Conservation (phyloP, 1,140 invertebrate genomes). For the Lordiphosa clarofinis region DNA sequence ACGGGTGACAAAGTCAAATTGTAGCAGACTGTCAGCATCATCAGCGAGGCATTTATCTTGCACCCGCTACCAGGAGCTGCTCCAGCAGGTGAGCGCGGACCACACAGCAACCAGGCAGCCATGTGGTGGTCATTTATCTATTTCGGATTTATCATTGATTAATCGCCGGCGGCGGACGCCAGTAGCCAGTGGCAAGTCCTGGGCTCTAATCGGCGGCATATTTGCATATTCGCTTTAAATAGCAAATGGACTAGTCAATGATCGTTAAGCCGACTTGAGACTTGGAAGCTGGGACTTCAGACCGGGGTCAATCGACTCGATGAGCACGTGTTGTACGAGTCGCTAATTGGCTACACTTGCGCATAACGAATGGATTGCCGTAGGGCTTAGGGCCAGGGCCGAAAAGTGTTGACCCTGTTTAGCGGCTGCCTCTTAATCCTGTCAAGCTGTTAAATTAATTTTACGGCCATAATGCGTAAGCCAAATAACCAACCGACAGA, state of each 20-base stretch:
- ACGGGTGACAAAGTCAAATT: constrained; percentile 51
- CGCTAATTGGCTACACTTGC: constrained; percentile 38
- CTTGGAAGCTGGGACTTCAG: constrained; percentile 2
- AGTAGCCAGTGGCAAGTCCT: constrained; percentile 30
- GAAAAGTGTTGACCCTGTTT: constrained; percentile 16
- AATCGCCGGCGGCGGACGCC: constrained; percentile 58
- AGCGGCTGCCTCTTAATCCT: constrained; percentile 53
- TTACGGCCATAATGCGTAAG: constrained; percentile 39
- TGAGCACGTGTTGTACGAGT: constrained; percentile 40
- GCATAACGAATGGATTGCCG: background rate
- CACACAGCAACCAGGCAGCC: constrained; percentile 59
- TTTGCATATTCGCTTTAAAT: constrained; percentile 71
- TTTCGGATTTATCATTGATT: constrained; percentile 78
- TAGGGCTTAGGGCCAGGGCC: constrained; percentile 11
- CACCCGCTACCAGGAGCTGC: constrained; percentile 51
- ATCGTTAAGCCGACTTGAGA: constrained; percentile 70
- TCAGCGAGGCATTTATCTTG: constrained; percentile 74
- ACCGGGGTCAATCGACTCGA: constrained; percentile 15
- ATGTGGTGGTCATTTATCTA: constrained; percentile 74
- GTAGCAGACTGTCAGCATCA: constrained; percentile 66
- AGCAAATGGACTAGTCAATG: constrained; percentile 69
- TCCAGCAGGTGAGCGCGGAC: constrained; percentile 62
- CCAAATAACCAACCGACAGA: constrained; percentile 26
- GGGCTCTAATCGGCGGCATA: constrained; percentile 67
- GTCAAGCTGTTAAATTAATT: constrained; percentile 77